These are phyloP conservation scores for Ciona savignyi DNA, from an alignment of 23 tunicate species.

Conservation along the genomic window DNA sequence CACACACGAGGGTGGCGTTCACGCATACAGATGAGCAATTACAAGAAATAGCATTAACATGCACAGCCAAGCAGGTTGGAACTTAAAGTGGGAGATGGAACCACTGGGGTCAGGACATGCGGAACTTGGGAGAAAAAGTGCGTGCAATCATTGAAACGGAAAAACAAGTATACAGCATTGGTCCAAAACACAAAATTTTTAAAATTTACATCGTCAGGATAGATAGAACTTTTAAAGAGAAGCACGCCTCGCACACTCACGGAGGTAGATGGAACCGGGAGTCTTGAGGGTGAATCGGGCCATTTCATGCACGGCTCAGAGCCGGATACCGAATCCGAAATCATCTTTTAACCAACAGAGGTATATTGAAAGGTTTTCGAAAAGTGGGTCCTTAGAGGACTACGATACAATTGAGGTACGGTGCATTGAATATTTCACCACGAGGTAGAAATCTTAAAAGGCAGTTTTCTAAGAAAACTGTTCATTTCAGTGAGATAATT, in stretches of 20 bases:
- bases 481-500: neutral
- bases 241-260: no score
- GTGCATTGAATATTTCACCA: neutral
- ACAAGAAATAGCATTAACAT: neutral
- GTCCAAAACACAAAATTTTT: neutral
- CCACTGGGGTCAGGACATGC: neutral
- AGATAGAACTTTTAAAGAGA: neutral
- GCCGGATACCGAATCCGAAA: neutral
- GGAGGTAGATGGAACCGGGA: neutral
- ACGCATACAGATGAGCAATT: neutral
- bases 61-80: conserved; percentile 2
- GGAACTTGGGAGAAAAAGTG: neutral
- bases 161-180: neutral
- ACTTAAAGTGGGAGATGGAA: neutral
- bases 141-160: neutral
- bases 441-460: neutral
- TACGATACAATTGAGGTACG: neutral
- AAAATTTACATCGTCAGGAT: neutral
- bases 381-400: neutral
- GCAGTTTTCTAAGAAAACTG: neutral
- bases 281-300: neutral
- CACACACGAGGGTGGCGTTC: neutral
- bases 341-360: neutral
- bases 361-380: neutral
- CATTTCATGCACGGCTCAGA: neutral